A percentile compares a stretch with the other conserved stretches of the same genome.
phyloP scores from a whole-genome alignment of 2,888 invertebrate genomes.

The Lasioglossum malachurum region DNA sequence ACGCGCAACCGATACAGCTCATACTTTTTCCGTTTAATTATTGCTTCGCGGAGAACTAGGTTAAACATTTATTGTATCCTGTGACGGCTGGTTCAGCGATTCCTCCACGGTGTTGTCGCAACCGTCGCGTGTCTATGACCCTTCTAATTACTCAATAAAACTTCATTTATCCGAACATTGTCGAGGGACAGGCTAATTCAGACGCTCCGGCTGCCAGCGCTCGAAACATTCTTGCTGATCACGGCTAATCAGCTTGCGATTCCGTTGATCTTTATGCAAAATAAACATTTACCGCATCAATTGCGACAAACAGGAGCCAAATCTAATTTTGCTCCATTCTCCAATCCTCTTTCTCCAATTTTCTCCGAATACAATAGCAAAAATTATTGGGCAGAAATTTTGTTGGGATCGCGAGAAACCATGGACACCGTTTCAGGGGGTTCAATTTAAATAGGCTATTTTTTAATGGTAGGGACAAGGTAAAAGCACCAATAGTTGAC shows the following conservation, averaged over 20 bases:
- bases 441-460: too few relatives aligned
- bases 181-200: not conserved
- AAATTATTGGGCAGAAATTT: not conserved
- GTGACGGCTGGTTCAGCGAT: slow-evolving; percentile 37
- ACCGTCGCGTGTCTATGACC: not conserved
- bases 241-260: not conserved
- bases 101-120: slow-evolving; percentile 6
- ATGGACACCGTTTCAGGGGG: too few relatives aligned
- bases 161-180: not conserved
- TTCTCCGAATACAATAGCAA: too few relatives aligned
- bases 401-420: not conserved
- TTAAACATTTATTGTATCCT: slow-evolving; percentile 46
- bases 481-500: too few relatives aligned
- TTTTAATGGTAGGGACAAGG: too few relatives aligned
- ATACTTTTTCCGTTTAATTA: slow-evolving; percentile 44
- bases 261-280: not conserved
- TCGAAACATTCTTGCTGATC: not conserved
- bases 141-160: slow-evolving; percentile 6
- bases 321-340: not conserved
- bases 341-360: too few relatives aligned
- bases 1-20: not conserved
- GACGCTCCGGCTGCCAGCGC: not conserved
- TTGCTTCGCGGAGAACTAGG: slow-evolving; percentile 57
- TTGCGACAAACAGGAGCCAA: not conserved
- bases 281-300: not conserved